Evolutionary conservation across 2,888 invertebrate genomes (phyloP), one percentile per base, ranked within the genome.

Genomic region (Odiellus spinosus): DNA sequence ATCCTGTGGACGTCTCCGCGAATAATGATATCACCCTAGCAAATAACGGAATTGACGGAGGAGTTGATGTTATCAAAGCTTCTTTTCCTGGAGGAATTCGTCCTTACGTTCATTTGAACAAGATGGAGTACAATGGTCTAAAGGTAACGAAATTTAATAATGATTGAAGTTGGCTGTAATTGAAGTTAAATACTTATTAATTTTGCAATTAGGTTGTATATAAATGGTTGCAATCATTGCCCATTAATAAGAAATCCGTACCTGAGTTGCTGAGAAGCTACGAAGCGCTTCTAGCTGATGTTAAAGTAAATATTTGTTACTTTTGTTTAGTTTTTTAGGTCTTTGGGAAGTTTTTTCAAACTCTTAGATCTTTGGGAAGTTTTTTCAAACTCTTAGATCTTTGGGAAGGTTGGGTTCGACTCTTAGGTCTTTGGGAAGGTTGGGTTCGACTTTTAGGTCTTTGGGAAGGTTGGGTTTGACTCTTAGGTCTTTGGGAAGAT

Each of bases 251-350:
- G 61, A 88, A 88, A 66, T 85, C 82, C 47, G 84, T 95, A 26
- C 95, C 95, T 2, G 88, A 86, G 58, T 69, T 93, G 42, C 77
- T 95, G 18, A 75, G 78, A 1, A 85, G 93, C 64, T 87, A 93
- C 0, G 84, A 90, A 35, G 82, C 82, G 0, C 70, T 95, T 35
- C 82, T 95, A 44, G 77, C 81, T 52, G 91, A 93, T 63, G 85
- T 91, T 3, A 62, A 62, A 59, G 65, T 66, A 57, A 44, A 47
- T 42, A 14, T 39, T 17, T 39, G 10, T 26, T 26, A n/a, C 26
- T 26, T 4, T 26, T 26, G 8, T 8, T 26, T 26, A 8, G 26
- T 40, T 33, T 42, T 21, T 44, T 18, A 8, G 26, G 26, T 26
- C 26, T 26, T 26, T 26, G 26, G 8, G 8, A 26, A 8, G 8